Percentiles rank a stretch among this genome's conserved stretches.
Evolutionary conservation across 2,113 vertebrate genomes (phyloP).

Genomic region (Furnarius figulus): DNA sequence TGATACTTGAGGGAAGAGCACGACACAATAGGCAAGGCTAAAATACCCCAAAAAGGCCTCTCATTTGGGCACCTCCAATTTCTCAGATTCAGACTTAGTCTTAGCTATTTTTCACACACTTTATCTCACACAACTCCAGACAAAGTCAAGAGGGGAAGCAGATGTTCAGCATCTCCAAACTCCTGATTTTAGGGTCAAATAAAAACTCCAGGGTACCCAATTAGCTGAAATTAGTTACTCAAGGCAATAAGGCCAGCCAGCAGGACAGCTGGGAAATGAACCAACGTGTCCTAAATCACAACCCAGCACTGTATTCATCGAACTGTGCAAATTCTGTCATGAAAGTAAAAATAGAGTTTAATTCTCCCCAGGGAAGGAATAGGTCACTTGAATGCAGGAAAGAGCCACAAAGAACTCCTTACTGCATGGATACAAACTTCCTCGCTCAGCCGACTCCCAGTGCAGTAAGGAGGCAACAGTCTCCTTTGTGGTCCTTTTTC

Average conservation of each 20-base stretch:
- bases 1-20: not conserved
- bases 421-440: constrained; percentile 11
- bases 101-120: not conserved
- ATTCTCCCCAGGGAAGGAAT: constrained; percentile 22
- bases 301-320: not conserved
- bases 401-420: constrained; percentile 35
- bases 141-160: not conserved
- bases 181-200: constrained; percentile 28
- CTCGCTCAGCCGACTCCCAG: not conserved
- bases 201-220: constrained; percentile 40
- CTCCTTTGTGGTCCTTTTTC: not conserved
- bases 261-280: constrained; percentile 46
- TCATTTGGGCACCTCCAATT: not conserved
- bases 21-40: not conserved
- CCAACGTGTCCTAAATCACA: constrained; percentile 40
- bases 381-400: constrained; percentile 43
- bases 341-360: constrained; percentile 38
- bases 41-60: not conserved
- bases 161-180: not conserved
- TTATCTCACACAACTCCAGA: not conserved
- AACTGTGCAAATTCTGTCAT: constrained; percentile 28
- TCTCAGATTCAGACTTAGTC: not conserved
- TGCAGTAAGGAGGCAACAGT: not conserved
- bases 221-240: constrained; percentile 37
- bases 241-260: constrained; percentile 32